These are phyloP conservation scores for Rhinoderma darwinii DNA, from an alignment of 2,113 vertebrate species.

Conservation along the genomic window DNA sequence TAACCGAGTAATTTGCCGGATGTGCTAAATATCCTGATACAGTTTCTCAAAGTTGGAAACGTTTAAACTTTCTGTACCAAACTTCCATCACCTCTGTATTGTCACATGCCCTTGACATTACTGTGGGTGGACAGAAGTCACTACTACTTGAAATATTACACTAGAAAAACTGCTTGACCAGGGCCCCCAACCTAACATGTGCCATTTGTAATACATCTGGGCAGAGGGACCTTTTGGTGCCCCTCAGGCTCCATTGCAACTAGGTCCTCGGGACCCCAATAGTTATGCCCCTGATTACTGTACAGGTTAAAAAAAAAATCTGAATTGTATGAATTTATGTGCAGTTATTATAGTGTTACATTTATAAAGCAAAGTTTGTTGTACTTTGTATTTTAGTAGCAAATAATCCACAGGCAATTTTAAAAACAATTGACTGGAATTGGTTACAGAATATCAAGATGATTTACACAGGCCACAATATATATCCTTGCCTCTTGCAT, in stretches of 20 bases:
- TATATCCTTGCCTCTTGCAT: background rate
- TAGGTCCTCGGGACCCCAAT: background rate
- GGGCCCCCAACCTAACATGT: background rate
- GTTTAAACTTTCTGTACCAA: background rate
- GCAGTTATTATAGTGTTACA: background rate
- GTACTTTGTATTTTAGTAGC: background rate
- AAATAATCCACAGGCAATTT: background rate
- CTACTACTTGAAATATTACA: background rate
- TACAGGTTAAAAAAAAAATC: background rate
- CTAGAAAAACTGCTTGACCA: too few relatives aligned
- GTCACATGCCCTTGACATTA: too few relatives aligned
- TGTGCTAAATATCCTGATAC: background rate
- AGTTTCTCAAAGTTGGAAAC: background rate
- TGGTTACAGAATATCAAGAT: background rate
- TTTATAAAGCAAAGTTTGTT: background rate
- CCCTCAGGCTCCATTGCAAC: background rate
- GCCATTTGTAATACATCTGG: background rate
- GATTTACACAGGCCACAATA: constrained; percentile 1
- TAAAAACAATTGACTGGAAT: background rate
- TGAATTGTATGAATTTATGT: background rate
- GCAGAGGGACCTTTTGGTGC: background rate
- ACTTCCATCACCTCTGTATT: background rate
- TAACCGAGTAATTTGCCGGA: background rate
- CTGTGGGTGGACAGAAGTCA: background rate
- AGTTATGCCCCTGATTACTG: background rate